Conservation (phyloP, 2,797 vertebrate species). For the Xenops minutus region DNA sequence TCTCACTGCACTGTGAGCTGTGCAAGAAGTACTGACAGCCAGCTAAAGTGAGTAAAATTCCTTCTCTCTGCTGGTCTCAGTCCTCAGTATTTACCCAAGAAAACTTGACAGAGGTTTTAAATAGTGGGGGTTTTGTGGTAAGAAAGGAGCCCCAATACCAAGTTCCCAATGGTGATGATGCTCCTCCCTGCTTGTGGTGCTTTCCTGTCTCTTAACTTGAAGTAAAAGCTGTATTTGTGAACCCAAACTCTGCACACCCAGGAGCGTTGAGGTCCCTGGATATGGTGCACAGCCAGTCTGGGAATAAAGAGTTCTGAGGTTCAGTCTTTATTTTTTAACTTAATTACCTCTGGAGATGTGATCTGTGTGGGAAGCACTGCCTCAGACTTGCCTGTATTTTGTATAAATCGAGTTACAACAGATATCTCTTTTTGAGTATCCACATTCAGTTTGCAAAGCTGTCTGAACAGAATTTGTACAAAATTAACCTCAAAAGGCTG, state of each 20-base stretch:
- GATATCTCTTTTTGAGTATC: not conserved
- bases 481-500: not conserved
- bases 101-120: not conserved
- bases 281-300: not conserved
- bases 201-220: not conserved
- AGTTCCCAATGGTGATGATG: not conserved
- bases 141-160: not conserved
- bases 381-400: not conserved
- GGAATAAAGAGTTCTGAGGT: not conserved
- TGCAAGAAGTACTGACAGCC: not conserved
- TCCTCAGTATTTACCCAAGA: not conserved
- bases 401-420: not conserved
- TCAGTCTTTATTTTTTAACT: not conserved
- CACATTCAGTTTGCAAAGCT: not conserved
- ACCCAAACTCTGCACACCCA: not conserved
- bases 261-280: not conserved
- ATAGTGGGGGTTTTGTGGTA: not conserved
- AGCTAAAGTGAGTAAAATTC: not conserved
- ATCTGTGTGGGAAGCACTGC: not conserved
- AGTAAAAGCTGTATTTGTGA: not conserved
- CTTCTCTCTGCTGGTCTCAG: not conserved
- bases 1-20: not conserved
- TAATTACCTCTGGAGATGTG: not conserved
- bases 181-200: not conserved
- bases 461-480: not conserved